phyloP scores from a whole-genome alignment of 2,888 invertebrate species.

The Neocrepidodera transversa region DNA sequence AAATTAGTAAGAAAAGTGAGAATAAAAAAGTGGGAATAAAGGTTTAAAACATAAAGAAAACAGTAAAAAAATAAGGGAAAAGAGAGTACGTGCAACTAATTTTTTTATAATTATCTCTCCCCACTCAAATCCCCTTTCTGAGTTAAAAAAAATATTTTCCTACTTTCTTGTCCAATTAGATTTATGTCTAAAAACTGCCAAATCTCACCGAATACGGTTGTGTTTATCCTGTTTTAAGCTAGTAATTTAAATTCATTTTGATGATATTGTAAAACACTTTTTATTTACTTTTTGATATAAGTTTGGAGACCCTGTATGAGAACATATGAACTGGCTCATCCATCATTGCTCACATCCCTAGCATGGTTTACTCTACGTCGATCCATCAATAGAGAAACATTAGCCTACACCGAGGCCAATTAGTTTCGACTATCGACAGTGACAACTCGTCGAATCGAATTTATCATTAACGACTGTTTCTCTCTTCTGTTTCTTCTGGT shows the following conservation, averaged over 20 bases:
- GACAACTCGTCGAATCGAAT: conserved; percentile 35
- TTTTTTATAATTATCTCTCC: too few relatives aligned
- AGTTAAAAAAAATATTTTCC: background rate
- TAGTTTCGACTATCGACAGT: conserved; percentile 42
- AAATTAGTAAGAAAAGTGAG: too few relatives aligned
- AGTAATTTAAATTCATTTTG: too few relatives aligned
- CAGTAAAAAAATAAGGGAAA: too few relatives aligned
- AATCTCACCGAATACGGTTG: too few relatives aligned
- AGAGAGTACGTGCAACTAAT: too few relatives aligned
- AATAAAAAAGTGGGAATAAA: too few relatives aligned
- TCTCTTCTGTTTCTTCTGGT: conserved; percentile 9
- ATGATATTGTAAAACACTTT: too few relatives aligned
- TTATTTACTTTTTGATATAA: background rate
- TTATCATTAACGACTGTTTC: conserved; percentile 32
- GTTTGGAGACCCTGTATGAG: conserved; percentile 29
- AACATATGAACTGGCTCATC: conserved; percentile 44
- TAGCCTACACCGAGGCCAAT: conserved; percentile 53
- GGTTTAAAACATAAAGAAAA: too few relatives aligned
- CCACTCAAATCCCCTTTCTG: too few relatives aligned
- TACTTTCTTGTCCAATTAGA: background rate
- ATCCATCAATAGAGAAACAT: conserved; percentile 56
- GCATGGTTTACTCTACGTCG: conserved; percentile 48
- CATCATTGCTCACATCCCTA: conserved; percentile 48
- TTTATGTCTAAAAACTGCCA: too few relatives aligned
- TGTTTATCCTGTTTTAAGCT: too few relatives aligned